A percentile compares a stretch with the other conserved stretches of the same genome.
Evolutionary conservation across 2,113 vertebrate genomes (phyloP).

Genomic region (Brachyhypopomus gauderio): DNA sequence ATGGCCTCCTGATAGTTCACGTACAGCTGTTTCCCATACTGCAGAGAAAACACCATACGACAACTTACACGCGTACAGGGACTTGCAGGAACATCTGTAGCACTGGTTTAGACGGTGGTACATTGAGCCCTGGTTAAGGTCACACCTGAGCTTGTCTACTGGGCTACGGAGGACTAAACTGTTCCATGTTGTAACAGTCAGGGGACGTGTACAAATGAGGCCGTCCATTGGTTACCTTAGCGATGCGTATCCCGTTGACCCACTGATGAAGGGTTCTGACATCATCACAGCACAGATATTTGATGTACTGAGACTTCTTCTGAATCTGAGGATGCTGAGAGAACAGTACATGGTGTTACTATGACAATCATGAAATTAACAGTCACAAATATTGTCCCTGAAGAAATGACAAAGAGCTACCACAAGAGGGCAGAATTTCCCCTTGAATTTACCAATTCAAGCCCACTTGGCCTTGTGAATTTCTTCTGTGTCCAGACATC

Average conservation of each 20-base stretch:
- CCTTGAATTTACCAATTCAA: not conserved
- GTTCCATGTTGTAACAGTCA: too few species aligned
- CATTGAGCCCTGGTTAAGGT: not conserved
- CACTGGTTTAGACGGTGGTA: not conserved
- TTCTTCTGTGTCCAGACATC: too few species aligned
- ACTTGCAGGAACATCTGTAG: not conserved
- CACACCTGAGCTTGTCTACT: too few species aligned
- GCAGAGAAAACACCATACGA: constrained; percentile 35
- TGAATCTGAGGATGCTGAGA: constrained; percentile 95
- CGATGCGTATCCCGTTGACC: constrained; percentile 95
- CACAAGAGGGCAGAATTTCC: constrained; percentile 51
- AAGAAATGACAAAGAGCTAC: not conserved
- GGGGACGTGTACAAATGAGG: not conserved
- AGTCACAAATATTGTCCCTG: not conserved
- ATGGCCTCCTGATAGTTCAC: constrained; percentile 94
- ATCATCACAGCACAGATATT: constrained; percentile 96
- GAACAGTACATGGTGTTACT: constrained; percentile 12
- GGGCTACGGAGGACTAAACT: too few species aligned
- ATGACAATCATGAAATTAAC: constrained; percentile 5
- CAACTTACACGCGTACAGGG: not conserved
- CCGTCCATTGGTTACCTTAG: constrained; percentile 78
- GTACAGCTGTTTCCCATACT: constrained; percentile 95
- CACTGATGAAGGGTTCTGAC: constrained; percentile 95
- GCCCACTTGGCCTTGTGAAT: too few species aligned
- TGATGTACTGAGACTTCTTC: constrained; percentile 99